These are phyloP conservation scores for Myotis vivesi DNA, from an alignment of 2,797 vertebrate species.

Conservation along the genomic window DNA sequence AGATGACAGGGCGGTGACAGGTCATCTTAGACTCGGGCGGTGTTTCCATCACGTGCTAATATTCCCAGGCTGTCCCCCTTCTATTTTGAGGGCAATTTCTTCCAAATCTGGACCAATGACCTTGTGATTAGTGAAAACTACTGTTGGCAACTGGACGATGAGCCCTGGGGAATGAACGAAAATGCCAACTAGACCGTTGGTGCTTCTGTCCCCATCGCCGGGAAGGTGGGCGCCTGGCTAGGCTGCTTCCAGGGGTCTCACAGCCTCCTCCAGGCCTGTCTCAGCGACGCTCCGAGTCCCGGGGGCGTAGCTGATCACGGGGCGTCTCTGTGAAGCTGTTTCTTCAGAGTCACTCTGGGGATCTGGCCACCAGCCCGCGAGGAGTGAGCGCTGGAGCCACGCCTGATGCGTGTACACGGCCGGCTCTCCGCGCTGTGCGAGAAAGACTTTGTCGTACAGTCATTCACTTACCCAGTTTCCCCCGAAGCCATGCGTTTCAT, in stretches of 20 bases:
- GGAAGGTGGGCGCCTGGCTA: fast-evolving
- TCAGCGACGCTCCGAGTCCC: background rate
- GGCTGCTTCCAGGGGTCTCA: fast-evolving
- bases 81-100: background rate
- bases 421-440: fast-evolving
- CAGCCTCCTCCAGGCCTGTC: too few relatives aligned
- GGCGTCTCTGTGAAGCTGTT: fast-evolving
- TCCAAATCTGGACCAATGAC: background rate
- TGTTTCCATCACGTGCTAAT: background rate
- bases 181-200: fast-evolving
- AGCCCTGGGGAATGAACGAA: too few relatives aligned
- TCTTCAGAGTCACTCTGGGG: background rate
- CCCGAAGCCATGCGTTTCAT: background rate
- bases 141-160: fast-evolving
- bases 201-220: fast-evolving
- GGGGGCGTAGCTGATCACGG: fast-evolving
- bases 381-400: fast-evolving
- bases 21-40: fast-evolving
- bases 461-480: fast-evolving
- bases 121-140: background rate
- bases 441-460: fast-evolving
- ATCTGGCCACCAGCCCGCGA: fast-evolving
- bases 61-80: background rate
- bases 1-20: fast-evolving
- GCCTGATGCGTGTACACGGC: fast-evolving